Conservation (phyloP, 2,113 vertebrate genomes). For the Lota lota region DNA sequence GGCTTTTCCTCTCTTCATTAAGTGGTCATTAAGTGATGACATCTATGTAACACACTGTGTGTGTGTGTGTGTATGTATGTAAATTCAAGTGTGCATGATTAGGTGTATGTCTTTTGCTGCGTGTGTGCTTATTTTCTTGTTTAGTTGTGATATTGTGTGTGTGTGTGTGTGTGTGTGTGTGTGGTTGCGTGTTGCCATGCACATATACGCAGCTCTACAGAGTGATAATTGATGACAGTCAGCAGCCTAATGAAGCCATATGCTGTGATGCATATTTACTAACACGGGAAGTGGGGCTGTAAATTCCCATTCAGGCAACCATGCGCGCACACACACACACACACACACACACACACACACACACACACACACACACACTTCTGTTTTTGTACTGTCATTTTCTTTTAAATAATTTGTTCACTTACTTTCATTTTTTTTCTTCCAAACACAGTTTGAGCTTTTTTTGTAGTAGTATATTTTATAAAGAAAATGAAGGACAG, state of each 20-base stretch:
- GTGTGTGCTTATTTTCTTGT: background rate
- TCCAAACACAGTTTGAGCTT: too few species aligned
- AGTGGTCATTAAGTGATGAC: constrained; percentile 43
- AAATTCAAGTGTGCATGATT: constrained; percentile 40
- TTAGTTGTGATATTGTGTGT: constrained; percentile 9
- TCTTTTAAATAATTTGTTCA: background rate
- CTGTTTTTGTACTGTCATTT: background rate
- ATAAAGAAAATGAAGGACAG: too few species aligned
- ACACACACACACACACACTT: background rate
- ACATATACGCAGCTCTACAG: background rate
- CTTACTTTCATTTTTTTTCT: too few species aligned
- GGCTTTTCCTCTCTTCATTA: constrained; percentile 61
- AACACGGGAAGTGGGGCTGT: constrained; percentile 57
- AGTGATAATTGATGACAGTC: constrained; percentile 69
- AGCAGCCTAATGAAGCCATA: constrained; percentile 73
- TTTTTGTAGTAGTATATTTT: too few species aligned
- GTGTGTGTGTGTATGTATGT: constrained; percentile 19
- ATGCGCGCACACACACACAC: constrained; percentile 1
- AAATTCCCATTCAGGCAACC: constrained; percentile 59
- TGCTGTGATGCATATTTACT: constrained; percentile 74
- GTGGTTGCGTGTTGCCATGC: too few species aligned
- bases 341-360: constrained; percentile 5
- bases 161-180: too few species aligned
- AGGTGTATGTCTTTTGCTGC: background rate
- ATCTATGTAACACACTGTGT: constrained; percentile 61